Evolutionary conservation across 92 coral and sea anemone species (phyloP), one percentile per base, ranked within the genome.

Genomic region (Zoanthus gigantus): DNA sequence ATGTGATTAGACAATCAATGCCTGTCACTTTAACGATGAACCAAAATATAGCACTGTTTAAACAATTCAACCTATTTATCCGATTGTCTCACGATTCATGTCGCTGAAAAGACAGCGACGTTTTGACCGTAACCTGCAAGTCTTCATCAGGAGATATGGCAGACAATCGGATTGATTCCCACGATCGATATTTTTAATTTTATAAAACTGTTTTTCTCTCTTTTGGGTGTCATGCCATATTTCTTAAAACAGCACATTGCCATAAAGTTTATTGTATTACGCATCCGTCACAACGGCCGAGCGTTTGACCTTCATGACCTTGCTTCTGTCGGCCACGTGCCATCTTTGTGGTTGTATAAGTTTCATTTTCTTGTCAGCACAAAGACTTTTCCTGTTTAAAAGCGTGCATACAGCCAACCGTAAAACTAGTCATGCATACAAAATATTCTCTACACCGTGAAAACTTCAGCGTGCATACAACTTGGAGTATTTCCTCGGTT

Each of bases 221-320:
- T 37, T 37, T 37, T 54, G 12, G 60, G 12, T 54, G 60, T 15
- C 60, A 54, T 54, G 60, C 60, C 12, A 54, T 58, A 6, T 58
- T 4, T 58, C 1, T 58, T 58, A 13, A 0, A 18, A 14, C 0
- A 14, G 4, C 65, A 58, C 15, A 58, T 58, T 18, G n/a, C 4
- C 23, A 18, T 5, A 2, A 14, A 18, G 28, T 7, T 17, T 5
- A 17, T 63, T 63, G 23, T 28, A 1, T 17, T 63, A 50, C 80
- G 82, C 82, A 54, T 30, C 67, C 82, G 48, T 54, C 28, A 54
- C 29, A 16, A 28, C 31, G 13, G 67, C 82, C 82, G 67, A 2
- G 82, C 82, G 30, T 77, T 53, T 77, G 67, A 77, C 82, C 82
- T 77, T 29, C 48, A 45, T 28, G 82, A 77, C 82, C 82, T 77